phyloP scores from a whole-genome alignment of 2,888 invertebrate genomes.

The Stenurella melanura region DNA sequence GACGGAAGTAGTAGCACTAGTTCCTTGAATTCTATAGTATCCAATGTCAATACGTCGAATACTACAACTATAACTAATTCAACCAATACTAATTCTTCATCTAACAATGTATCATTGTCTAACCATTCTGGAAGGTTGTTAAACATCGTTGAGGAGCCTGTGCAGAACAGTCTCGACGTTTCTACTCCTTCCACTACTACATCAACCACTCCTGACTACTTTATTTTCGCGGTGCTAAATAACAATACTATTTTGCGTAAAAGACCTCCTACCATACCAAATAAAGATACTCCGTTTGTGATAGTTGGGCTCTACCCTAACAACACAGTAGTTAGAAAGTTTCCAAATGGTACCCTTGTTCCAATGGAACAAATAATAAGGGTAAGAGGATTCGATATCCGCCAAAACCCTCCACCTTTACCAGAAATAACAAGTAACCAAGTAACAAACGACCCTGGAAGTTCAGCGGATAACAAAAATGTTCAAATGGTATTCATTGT shows the following conservation, averaged over 20 bases:
- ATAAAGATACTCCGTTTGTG: constrained; percentile 83
- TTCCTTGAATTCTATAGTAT: background rate
- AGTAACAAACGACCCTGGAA: constrained; percentile 74
- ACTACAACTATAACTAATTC: constrained; percentile 46
- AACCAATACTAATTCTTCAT: constrained; percentile 43
- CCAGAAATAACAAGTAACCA: constrained; percentile 81
- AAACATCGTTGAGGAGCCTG: constrained; percentile 57
- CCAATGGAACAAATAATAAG: constrained; percentile 77
- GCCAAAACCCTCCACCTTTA: constrained; percentile 74
- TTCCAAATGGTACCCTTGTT: constrained; percentile 86
- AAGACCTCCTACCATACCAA: constrained; percentile 80
- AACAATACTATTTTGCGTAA: constrained; percentile 88
- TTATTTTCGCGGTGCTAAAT: constrained; percentile 84
- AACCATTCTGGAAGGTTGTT: constrained; percentile 65
- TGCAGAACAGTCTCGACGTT: constrained; percentile 60
- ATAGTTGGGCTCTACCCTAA: constrained; percentile 86
- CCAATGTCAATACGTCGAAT: constrained; percentile 23
- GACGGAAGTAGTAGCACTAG: constrained; percentile 24
- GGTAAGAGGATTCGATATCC: constrained; percentile 78
- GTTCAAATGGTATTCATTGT: constrained; percentile 74
- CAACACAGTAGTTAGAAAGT: constrained; percentile 86
- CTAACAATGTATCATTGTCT: constrained; percentile 49
- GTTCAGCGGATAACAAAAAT: constrained; percentile 74
- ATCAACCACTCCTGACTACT: constrained; percentile 77
- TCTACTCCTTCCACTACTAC: constrained; percentile 57